Evolutionary conservation across 2,113 vertebrate species (phyloP).

Genomic region (zebrafish (Danio rerio)): GRCz12tu NC_133200.1:9865501-9866000

Average conservation of each 20-base stretch:
- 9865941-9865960: slow-evolving; percentile 40
- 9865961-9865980: slow-evolving; percentile 32
- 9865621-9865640: slow-evolving; percentile 35
- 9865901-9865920: slow-evolving; percentile 70
- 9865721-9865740: slow-evolving; percentile 20
- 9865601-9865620: slow-evolving; percentile 47
- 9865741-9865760: slow-evolving; percentile 54
- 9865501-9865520: slow-evolving; percentile 49
- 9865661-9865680: slow-evolving; percentile 60
- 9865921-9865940: slow-evolving; percentile 68
- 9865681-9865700: slow-evolving; percentile 59
- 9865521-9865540: slow-evolving; percentile 50
- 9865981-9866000: not conserved
- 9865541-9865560: slow-evolving; percentile 51
- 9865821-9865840: slow-evolving; percentile 62
- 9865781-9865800: slow-evolving; percentile 61
- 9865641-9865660: slow-evolving; percentile 60
- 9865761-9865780: slow-evolving; percentile 63
- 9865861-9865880: slow-evolving; percentile 40
- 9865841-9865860: slow-evolving; percentile 60
- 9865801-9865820: slow-evolving; percentile 71
- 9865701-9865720: slow-evolving; percentile 38
- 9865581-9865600: slow-evolving; percentile 58
- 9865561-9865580: slow-evolving; percentile 52
- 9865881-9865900: slow-evolving; percentile 57